Evolutionary conservation across 2,797 vertebrate species (phyloP), one percentile per base, ranked within the genome.

Genomic region (Bryconaethiops microstoma): DNA sequence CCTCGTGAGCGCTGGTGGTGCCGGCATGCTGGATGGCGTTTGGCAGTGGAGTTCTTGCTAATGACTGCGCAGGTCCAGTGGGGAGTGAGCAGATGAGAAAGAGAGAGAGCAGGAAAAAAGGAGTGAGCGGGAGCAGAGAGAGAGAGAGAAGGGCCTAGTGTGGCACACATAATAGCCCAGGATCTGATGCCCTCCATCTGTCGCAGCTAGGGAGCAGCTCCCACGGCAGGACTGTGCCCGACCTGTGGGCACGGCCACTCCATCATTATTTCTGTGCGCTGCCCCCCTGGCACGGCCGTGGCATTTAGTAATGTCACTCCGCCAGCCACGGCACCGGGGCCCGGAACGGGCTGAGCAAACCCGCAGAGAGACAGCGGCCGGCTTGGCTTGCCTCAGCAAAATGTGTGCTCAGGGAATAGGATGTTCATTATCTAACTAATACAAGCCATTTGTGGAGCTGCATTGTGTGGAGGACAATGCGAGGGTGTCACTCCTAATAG

Each of bases 131-230:
- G 68, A 50, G 45, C n/a, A 71, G 23, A 17, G 29, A 74, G 78
- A 48, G 52, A 29, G 29, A 70, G 45, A 76, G 64, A 82, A 77
- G 68, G 50, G 60, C 78, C 76, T 80, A 79, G 72, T 71, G 84
- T 75, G 81, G 78, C 79, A 72, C 84, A 81, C 65, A 86, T 83
- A 83, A 83, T 82, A 86, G 81, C 85, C 78, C 77, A 81, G 85
- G 83, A 81, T 84, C 82, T 82, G 63, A 74, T 85, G 78, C 71
- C 83, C 78, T 87, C 85, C 86, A 86, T 88, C 86, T 88, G 87
- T 80, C 73, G 40, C 70, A 83, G 80, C 68, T 55, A 82, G 83
- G 82, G 80, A 83, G 76, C 63, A 60, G 74, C 63, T 80, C 84
- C 86, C 81, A 73, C 76, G 70, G 79, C 70, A 80, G 77, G 86